Conservation (phyloP, 2,113 vertebrate genomes). For the Daubentonia madagascariensis region DNA sequence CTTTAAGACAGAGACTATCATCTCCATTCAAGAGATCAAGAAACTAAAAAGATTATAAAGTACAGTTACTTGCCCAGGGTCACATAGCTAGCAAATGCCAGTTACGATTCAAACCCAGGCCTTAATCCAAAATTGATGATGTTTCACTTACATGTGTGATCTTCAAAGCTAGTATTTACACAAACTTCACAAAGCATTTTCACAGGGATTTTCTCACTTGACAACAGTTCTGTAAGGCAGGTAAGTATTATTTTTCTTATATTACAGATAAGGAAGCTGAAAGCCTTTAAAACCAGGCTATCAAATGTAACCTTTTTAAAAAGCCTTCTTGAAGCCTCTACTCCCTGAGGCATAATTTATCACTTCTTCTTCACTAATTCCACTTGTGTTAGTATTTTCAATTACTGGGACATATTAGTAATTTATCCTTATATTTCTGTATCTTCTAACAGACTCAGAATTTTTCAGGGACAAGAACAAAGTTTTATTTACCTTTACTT, state of each 20-base stretch:
- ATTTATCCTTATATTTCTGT: background rate
- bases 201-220: slow-evolving; percentile 15
- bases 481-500: background rate
- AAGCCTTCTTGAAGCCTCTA: background rate
- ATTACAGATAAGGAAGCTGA: background rate
- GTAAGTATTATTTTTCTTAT: slow-evolving; percentile 32
- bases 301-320: background rate
- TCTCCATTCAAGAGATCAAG: background rate
- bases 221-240: slow-evolving; percentile 49
- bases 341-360: background rate
- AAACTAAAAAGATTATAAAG: slow-evolving; percentile 36
- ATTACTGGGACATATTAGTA: background rate
- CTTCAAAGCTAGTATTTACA: slow-evolving; percentile 48
- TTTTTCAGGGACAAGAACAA: slow-evolving; percentile 1
- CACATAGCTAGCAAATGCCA: background rate
- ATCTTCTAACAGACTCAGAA: background rate
- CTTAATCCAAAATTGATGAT: slow-evolving; percentile 39
- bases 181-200: slow-evolving; percentile 38
- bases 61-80: background rate
- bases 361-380: background rate
- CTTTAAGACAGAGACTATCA: background rate
- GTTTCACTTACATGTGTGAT: background rate
- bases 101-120: slow-evolving; percentile 3
- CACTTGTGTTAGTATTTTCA: background rate
- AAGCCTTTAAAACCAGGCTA: background rate